phyloP scores from a whole-genome alignment of 2,888 invertebrate species.

The Euspilapteryx auroguttella region DNA sequence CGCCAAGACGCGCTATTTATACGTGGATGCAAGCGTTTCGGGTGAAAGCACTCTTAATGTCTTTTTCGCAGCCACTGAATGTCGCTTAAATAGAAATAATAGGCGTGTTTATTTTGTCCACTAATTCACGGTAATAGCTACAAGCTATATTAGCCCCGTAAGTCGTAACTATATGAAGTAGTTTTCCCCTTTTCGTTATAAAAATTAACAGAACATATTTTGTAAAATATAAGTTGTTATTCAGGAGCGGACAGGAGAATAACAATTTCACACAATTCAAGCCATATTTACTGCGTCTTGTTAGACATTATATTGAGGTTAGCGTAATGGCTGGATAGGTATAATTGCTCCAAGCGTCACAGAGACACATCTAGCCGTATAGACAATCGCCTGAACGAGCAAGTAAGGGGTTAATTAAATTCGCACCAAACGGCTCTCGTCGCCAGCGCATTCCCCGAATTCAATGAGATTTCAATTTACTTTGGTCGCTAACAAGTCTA shows the following conservation, averaged over 20 bases:
- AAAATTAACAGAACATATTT: too few species aligned
- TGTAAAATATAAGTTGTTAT: too few species aligned
- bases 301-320: too few species aligned
- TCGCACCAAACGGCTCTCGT: constrained; percentile 52
- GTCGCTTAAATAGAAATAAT: constrained; percentile 29
- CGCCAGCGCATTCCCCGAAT: constrained; percentile 51
- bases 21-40: constrained; percentile 49
- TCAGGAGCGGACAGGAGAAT: too few species aligned
- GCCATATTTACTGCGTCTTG: too few species aligned
- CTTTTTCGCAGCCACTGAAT: constrained; percentile 35
- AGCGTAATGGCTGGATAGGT: too few species aligned
- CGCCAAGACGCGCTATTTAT: constrained; percentile 37
- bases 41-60: constrained; percentile 57
- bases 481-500: constrained; percentile 32
- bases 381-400: constrained; percentile 35
- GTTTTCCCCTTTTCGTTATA: constrained; percentile 43
- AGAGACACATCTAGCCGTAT: too few species aligned
- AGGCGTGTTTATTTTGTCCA: constrained; percentile 36
- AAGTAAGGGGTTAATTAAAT: constrained; percentile 58
- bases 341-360: too few species aligned
- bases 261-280: too few species aligned
- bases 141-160: constrained; percentile 45
- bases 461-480: constrained; percentile 61
- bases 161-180: constrained; percentile 52
- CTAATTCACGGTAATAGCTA: constrained; percentile 47